Conservation (phyloP, 1,140 invertebrate species). For the Diorhabda carinulata region DNA sequence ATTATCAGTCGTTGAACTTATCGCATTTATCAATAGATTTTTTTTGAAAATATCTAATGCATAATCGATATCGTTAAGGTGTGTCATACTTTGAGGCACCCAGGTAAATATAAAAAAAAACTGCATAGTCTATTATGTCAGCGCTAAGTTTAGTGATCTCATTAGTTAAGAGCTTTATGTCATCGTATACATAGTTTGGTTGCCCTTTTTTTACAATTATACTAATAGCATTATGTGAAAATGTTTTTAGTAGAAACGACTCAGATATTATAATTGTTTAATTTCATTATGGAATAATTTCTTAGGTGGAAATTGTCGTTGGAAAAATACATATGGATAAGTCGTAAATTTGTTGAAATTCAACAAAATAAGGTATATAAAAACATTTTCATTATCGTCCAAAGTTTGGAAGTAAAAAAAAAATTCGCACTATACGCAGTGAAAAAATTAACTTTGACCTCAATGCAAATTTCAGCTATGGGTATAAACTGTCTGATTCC, state of each 20-base stretch:
- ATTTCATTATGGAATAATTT: too few relatives aligned
- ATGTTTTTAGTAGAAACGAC: neutral
- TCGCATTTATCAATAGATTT: neutral
- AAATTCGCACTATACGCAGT: too few relatives aligned
- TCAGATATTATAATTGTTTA: too few relatives aligned
- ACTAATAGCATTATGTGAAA: conserved; percentile 1
- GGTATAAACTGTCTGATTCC: too few relatives aligned
- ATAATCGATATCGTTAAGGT: neutral
- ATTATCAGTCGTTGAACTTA: conserved; percentile 2
- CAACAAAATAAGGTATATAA: too few relatives aligned
- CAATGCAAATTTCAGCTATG: too few relatives aligned
- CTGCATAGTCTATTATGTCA: neutral
- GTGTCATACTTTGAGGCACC: neutral
- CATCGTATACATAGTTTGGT: neutral
- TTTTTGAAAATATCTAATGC: neutral
- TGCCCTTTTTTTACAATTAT: neutral
- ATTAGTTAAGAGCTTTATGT: conserved; percentile 1
- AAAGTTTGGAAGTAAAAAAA: too few relatives aligned
- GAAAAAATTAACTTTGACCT: too few relatives aligned
- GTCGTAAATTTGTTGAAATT: too few relatives aligned
- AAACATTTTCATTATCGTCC: too few relatives aligned
- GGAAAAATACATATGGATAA: too few relatives aligned
- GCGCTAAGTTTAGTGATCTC: neutral
- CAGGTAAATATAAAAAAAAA: neutral
- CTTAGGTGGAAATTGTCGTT: too few relatives aligned